Conservation (phyloP, 2,113 vertebrate genomes). For the Melanerpes aurifrons region DNA sequence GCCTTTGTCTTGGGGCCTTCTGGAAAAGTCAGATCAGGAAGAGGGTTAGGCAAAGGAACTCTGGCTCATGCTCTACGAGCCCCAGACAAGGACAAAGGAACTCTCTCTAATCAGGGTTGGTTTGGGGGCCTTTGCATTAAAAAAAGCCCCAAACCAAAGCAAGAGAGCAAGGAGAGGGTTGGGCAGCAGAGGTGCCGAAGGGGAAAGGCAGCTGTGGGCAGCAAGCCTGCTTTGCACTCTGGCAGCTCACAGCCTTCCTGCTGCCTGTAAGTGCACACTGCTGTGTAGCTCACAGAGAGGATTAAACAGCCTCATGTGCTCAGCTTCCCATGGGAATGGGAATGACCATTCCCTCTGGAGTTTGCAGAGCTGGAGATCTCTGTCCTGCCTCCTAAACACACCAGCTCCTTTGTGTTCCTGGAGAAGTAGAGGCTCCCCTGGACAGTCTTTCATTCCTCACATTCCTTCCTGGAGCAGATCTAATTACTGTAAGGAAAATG, state of each 20-base stretch:
- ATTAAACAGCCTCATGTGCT: background rate
- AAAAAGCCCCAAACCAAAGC: background rate
- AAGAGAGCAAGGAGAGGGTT: background rate
- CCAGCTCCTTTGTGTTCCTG: background rate
- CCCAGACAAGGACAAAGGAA: background rate
- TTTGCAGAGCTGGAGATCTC: background rate
- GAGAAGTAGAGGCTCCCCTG: background rate
- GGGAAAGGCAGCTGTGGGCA: background rate
- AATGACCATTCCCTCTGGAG: background rate
- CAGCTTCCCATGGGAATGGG: background rate
- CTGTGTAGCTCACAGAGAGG: background rate
- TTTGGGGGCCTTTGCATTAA: background rate
- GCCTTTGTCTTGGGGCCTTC: conserved; percentile 18
- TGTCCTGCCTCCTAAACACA: background rate
- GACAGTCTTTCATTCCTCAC: background rate
- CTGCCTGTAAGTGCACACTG: background rate
- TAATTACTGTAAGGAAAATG: conserved; percentile 6
- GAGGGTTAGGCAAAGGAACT: background rate
- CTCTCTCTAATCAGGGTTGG: background rate
- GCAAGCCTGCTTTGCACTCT: background rate
- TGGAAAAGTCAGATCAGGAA: conserved; percentile 3
- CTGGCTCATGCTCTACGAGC: background rate
- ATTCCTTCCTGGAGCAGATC: background rate
- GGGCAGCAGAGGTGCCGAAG: background rate
- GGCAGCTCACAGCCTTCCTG: background rate